Conservation (phyloP, 2,113 vertebrate genomes). For the Amia ocellicauda region DNA sequence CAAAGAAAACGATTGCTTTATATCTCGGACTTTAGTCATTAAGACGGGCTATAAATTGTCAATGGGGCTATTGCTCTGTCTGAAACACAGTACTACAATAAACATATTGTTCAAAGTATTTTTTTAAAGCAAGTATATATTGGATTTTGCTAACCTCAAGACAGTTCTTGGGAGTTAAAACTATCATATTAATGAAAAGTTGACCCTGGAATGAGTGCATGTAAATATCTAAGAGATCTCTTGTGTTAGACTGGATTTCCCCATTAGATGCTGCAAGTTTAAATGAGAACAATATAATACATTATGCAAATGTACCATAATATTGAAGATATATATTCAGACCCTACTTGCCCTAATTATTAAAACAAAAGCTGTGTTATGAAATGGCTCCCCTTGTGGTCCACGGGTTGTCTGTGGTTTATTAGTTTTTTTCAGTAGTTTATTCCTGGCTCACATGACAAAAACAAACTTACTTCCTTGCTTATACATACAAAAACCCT, state of each 20-base stretch:
- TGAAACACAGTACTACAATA: slow-evolving; percentile 29
- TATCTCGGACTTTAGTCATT: slow-evolving; percentile 57
- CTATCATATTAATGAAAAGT: slow-evolving; percentile 10
- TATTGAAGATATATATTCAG: too few species aligned
- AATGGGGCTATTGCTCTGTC: slow-evolving; percentile 35
- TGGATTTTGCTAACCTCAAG: slow-evolving; percentile 4
- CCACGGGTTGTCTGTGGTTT: too few species aligned
- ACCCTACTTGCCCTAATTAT: too few species aligned
- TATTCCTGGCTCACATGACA: too few species aligned
- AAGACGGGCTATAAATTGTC: slow-evolving; percentile 60
- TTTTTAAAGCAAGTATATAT: slow-evolving; percentile 22
- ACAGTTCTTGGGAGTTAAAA: slow-evolving; percentile 17
- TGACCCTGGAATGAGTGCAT: slow-evolving; percentile 9
- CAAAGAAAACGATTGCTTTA: slow-evolving; percentile 70
- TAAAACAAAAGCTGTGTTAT: too few species aligned
- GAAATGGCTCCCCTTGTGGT: too few species aligned
- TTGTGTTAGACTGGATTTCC: slow-evolving; percentile 21
- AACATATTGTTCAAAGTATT: slow-evolving; percentile 17
- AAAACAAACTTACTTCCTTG: too few species aligned
- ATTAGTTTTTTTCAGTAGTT: too few species aligned
- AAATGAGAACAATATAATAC: too few species aligned
- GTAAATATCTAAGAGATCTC: slow-evolving; percentile 11
- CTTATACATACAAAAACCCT: too few species aligned
- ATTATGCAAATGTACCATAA: too few species aligned
- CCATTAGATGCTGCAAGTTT: too few species aligned